phyloP scores from a whole-genome alignment of 2,113 vertebrate genomes.

The Larimichthys polyactis region DNA sequence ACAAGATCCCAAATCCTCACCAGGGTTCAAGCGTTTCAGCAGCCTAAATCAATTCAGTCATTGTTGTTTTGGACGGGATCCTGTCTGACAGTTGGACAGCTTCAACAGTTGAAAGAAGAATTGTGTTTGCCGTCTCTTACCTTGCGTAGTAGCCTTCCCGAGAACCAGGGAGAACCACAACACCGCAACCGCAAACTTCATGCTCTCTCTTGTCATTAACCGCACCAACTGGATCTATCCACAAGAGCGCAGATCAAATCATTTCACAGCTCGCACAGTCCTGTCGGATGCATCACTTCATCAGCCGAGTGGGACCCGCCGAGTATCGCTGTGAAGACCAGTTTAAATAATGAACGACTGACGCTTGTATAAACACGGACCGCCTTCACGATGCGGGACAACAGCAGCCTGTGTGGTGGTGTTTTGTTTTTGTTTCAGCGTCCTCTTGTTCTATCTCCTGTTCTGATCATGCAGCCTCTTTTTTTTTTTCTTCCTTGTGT shows the following conservation, averaged over 20 bases:
- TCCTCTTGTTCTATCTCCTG: slow-evolving; percentile 4
- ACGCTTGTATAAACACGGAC: slow-evolving; percentile 5
- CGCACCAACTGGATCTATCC: slow-evolving; percentile 4
- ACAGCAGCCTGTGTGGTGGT: slow-evolving; percentile 1
- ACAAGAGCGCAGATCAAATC: slow-evolving; percentile 36
- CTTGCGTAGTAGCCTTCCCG: slow-evolving; percentile 65
- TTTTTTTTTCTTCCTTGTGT: background rate
- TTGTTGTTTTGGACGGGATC: background rate
- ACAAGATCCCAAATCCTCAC: background rate
- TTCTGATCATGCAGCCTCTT: slow-evolving; percentile 33
- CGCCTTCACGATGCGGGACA: slow-evolving; percentile 24
- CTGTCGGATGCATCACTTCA: slow-evolving; percentile 21
- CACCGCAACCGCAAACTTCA: slow-evolving; percentile 78
- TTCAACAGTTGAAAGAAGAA: slow-evolving; percentile 34
- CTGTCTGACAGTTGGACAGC: background rate
- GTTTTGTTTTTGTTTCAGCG: background rate
- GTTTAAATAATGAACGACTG: slow-evolving; percentile 34
- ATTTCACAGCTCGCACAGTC: slow-evolving; percentile 8
- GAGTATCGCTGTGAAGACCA: slow-evolving; percentile 25
- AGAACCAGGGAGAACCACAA: slow-evolving; percentile 67
- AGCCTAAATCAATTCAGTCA: background rate
- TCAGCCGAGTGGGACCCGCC: slow-evolving; percentile 29
- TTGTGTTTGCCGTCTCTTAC: slow-evolving; percentile 62
- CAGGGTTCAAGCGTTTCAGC: too few relatives aligned
- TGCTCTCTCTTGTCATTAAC: slow-evolving; percentile 44